A percentile compares a stretch with the other conserved stretches of the same genome.
phyloP scores from a whole-genome alignment of 2,113 vertebrate species.

The Isichthys henryi region DNA sequence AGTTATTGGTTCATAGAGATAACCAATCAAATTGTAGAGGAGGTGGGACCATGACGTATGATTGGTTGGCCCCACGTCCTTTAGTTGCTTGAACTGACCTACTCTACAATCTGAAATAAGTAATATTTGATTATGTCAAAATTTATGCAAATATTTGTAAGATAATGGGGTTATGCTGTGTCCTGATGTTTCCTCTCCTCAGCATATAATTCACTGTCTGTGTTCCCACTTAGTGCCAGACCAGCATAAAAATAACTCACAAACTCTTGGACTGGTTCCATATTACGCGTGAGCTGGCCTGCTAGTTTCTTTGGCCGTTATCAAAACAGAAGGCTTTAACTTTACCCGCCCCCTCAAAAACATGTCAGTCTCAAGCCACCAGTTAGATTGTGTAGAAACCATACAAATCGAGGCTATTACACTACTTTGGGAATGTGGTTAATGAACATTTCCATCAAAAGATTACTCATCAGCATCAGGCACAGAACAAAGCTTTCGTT shows the following conservation, averaged over 20 bases:
- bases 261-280: not conserved
- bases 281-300: not conserved
- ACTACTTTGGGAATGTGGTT: not conserved
- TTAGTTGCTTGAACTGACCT: too few relatives aligned
- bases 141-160: not conserved
- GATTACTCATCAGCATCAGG: conserved; percentile 1
- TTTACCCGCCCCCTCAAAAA: not conserved
- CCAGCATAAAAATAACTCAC: not conserved
- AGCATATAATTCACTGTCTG: not conserved
- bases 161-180: not conserved
- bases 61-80: too few relatives aligned
- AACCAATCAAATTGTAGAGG: not conserved
- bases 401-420: not conserved
- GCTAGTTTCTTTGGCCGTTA: not conserved
- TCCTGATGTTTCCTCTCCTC: not conserved
- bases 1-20: not conserved
- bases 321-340: not conserved
- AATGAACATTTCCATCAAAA: not conserved
- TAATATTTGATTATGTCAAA: not conserved
- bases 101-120: not conserved
- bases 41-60: too few relatives aligned
- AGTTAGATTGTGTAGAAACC: not conserved
- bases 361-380: not conserved
- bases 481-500: not conserved
- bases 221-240: not conserved